phyloP scores from a whole-genome alignment of 2,888 invertebrate genomes.

The Nemurella pictetii region DNA sequence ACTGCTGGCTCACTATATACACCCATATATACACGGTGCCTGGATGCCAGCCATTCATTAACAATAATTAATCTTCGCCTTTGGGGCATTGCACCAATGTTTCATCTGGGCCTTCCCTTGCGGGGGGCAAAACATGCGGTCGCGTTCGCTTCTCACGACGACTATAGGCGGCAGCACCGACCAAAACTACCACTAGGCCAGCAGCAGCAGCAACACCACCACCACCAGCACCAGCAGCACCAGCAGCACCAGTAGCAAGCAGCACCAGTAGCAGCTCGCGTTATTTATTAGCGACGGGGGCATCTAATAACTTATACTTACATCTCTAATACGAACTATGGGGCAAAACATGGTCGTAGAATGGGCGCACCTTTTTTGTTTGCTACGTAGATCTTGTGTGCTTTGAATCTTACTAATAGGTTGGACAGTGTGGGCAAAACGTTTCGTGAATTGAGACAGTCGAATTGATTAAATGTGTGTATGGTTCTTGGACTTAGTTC shows the following conservation, averaged over 20 bases:
- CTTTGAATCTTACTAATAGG: background rate
- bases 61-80: conserved; percentile 12
- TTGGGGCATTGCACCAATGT: conserved; percentile 5
- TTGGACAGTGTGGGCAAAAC: background rate
- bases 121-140: background rate
- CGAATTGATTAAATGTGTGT: background rate
- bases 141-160: background rate
- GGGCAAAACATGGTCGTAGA: background rate
- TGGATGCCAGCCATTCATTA: background rate
- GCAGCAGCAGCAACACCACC: background rate
- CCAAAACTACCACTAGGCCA: background rate
- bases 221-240: background rate
- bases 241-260: background rate
- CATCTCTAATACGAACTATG: background rate
- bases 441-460: background rate
- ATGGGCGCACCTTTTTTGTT: background rate
- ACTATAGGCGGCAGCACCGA: background rate
- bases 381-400: background rate
- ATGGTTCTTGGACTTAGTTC: too few species aligned
- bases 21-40: conserved; percentile 7
- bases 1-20: background rate
- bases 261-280: background rate
- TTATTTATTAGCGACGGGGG: background rate
- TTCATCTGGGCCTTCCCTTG: background rate
- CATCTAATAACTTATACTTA: background rate